Evolutionary conservation across 2,888 invertebrate genomes (phyloP).

Genomic region (Priocnemis perturbator): DNA sequence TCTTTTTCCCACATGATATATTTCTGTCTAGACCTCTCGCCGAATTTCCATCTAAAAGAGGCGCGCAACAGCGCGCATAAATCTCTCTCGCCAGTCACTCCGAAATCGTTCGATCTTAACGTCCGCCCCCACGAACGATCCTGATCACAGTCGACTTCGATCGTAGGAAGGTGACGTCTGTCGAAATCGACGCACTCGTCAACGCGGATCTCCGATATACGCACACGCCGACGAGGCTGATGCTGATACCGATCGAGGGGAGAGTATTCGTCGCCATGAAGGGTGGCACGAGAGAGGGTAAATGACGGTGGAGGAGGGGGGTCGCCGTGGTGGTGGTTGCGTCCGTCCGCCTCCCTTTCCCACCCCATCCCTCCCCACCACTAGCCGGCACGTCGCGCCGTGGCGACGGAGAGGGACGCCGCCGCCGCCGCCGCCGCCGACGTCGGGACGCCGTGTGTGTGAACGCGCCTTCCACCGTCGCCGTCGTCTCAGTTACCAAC

Average conservation of each 20-base stretch:
- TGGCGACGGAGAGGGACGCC: constrained; percentile 22
- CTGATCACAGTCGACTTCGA: too few relatives aligned
- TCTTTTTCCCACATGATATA: too few relatives aligned
- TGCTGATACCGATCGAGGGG: constrained; percentile 4
- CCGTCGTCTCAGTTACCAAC: constrained; percentile 66
- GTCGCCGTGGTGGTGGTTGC: constrained; percentile 37
- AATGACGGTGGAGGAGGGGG: not conserved
- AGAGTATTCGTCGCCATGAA: not conserved
- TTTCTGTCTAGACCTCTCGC: too few relatives aligned
- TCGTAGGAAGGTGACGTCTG: not conserved
- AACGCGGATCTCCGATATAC: constrained; percentile 1
- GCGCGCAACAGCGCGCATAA: too few relatives aligned
- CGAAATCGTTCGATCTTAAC: too few relatives aligned
- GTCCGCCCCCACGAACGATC: too few relatives aligned
- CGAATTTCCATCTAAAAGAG: too few relatives aligned
- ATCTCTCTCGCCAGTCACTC: too few relatives aligned
- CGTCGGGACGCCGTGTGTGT: constrained; percentile 58
- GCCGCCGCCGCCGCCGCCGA: constrained; percentile 32
- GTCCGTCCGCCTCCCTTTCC: constrained; percentile 33
- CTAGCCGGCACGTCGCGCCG: constrained; percentile 12
- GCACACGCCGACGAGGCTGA: not conserved
- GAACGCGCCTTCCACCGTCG: constrained; percentile 41
- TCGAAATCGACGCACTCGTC: not conserved
- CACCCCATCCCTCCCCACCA: too few relatives aligned
- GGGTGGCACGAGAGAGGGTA: not conserved